A percentile compares a stretch with the other conserved stretches of the same genome.
Evolutionary conservation across 2,888 invertebrate genomes (phyloP).

Genomic region (Ormyrus thymus): DNA sequence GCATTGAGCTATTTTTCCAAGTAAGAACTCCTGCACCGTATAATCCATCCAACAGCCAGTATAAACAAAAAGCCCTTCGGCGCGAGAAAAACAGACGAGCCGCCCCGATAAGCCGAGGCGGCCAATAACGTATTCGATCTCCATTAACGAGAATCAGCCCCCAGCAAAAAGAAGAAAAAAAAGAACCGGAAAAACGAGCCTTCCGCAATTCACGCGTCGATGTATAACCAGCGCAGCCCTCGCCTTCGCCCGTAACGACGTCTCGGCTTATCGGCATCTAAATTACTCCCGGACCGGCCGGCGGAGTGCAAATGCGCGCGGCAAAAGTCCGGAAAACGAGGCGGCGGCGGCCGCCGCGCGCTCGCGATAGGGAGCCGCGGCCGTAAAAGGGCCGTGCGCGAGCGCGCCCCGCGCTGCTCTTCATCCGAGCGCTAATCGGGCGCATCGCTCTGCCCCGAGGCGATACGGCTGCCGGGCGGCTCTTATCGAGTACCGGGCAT

Average conservation of each 20-base stretch:
- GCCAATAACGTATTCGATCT: no score
- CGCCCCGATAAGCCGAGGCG: no score
- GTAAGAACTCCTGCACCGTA: no score
- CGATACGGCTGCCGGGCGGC: not conserved
- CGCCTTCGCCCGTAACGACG: not conserved
- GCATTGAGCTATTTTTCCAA: no score
- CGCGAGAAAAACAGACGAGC: no score
- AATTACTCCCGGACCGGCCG: slow-evolving; percentile 5
- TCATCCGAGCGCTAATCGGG: slow-evolving; percentile 13
- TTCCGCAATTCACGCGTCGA: slow-evolving; percentile 4
- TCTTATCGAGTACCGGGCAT: no score
- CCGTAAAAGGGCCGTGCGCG: slow-evolving; percentile 1
- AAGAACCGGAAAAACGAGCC: no score
- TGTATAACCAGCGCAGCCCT: not conserved
- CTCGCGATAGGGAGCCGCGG: not conserved
- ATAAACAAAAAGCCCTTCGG: no score
- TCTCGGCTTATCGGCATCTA: slow-evolving; percentile 21
- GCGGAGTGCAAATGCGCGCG: not conserved
- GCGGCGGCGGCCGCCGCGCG: no score
- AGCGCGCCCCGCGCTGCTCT: not conserved
- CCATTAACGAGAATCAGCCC: no score
- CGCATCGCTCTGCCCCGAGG: not conserved
- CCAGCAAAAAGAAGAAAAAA: no score
- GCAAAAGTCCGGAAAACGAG: not conserved
- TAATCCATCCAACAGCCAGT: no score